Evolutionary conservation across 2,888 invertebrate genomes (phyloP).

Genomic region (Liopterus haemorrhoidalis): DNA sequence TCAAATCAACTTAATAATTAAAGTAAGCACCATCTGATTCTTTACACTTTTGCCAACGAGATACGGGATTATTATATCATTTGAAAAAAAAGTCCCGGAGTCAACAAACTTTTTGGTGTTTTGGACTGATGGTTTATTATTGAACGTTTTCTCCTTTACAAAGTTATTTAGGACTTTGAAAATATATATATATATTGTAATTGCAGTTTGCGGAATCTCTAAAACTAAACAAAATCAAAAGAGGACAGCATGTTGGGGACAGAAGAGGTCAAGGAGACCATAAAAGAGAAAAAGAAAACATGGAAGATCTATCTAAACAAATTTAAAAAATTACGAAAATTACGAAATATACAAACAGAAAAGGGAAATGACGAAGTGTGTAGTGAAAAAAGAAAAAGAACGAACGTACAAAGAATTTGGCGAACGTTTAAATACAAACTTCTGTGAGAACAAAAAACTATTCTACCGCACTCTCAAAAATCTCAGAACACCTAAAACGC

Average conservation of each 20-base stretch:
- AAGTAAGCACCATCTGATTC: too few species aligned
- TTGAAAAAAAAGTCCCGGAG: too few species aligned
- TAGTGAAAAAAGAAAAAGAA: conserved; percentile 3
- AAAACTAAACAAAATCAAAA: neutral
- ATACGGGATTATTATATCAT: too few species aligned
- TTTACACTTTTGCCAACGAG: too few species aligned
- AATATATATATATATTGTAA: too few species aligned
- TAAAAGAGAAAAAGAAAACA: conserved; percentile 5
- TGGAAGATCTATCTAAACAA: conserved; percentile 6
- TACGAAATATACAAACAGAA: conserved; percentile 8
- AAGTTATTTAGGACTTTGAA: too few species aligned
- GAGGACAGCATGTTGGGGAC: conserved; percentile 7
- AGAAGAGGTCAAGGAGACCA: neutral
- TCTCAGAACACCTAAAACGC: neutral
- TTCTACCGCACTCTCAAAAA: conserved; percentile 5
- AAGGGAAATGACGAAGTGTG: conserved; percentile 1
- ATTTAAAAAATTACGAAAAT: neutral
- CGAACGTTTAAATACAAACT: conserved; percentile 1
- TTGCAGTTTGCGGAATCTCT: too few species aligned
- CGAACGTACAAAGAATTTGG: conserved; percentile 6
- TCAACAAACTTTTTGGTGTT: too few species aligned
- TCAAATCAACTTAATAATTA: too few species aligned
- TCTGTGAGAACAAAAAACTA: conserved; percentile 6
- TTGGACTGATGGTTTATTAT: too few species aligned
- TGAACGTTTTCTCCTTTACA: too few species aligned